Base-by-base conservation (phyloP, 2,888 invertebrate species). In the Acholoe squamosa region DNA sequence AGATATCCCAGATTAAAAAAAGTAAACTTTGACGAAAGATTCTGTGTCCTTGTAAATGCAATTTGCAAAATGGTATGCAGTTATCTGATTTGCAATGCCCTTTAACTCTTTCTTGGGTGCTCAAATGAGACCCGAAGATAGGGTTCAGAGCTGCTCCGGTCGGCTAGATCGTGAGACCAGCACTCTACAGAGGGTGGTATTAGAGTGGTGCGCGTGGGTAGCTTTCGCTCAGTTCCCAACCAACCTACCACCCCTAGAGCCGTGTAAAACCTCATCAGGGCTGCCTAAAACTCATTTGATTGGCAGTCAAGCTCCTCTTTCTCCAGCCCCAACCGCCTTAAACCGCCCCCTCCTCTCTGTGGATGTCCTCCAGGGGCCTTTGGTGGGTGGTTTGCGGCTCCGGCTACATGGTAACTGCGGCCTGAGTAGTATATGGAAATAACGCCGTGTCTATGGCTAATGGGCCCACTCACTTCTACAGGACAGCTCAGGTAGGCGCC, bases 361-460 rank as follows among this genome's bases (percentile, higher is more conserved):
- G 43, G 5, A 3, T 43, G 43, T 43, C 43, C 43, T 43, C 43
- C 43, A 43, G 61, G 61, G n/a, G 61, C 61, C 61, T 7, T 19
- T 61, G 19, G 61, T n/a, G n/a, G 61, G 61, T 19, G 22, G 61
- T 3, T 19, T n/a, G 71, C 14, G 71, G 28, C 71, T 71, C n/a
- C 71, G 25, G 28, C 28, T 14, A 71, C 71, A 28, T 28, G 71
- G 12, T 28, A 71, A 71, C 71, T n/a, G 31, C 71, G 71, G 5
- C 28, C n/a, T 14, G 14, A 71, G 71, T 71, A 71, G 71, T 71
- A 71, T 71, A 71, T 28, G 71, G 71, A 71, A 28, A 71, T 71
- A 28, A 28, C 28, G 71, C 28, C 71, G 16, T 71, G 71, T 25
- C 25, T 14, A 71, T 28, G 71, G 71, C 71, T 71, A 71, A 71